Percentiles rank a stretch among this genome's conserved stretches.
These are phyloP conservation scores for Crypturellus undulatus DNA, from an alignment of 2,113 vertebrate genomes.

Conservation along the genomic window DNA sequence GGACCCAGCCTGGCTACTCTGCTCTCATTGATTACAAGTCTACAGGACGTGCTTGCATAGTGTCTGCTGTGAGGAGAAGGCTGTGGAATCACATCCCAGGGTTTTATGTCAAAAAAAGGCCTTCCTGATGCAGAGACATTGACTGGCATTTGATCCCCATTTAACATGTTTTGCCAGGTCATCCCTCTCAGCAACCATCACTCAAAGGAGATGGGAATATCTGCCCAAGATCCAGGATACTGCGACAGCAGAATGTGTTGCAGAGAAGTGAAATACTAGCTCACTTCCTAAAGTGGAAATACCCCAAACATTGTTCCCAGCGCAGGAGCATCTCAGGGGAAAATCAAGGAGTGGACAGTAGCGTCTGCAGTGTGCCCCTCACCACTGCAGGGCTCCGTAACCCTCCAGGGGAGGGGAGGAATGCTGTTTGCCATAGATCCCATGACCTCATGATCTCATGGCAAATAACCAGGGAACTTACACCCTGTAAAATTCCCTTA, in stretches of 20 bases:
- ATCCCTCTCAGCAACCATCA: neutral
- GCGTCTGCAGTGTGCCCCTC: neutral
- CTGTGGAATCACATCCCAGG: neutral
- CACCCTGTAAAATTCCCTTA: neutral
- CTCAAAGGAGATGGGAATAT: neutral
- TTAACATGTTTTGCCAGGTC: neutral
- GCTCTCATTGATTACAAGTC: neutral
- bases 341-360: neutral
- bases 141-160: neutral
- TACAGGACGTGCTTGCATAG: neutral
- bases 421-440: neutral
- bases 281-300: slow-evolving; percentile 34
- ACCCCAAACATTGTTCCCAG: neutral
- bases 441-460: neutral
- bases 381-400: neutral
- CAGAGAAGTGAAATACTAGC: neutral
- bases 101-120: neutral
- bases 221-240: neutral
- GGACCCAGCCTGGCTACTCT: neutral
- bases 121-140: neutral
- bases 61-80: neutral
- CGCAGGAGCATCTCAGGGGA: neutral
- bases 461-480: neutral
- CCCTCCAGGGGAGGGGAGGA: neutral
- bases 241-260: neutral